Conservation (phyloP, 1,140 invertebrate genomes). For the Drosophila asahinai region DNA sequence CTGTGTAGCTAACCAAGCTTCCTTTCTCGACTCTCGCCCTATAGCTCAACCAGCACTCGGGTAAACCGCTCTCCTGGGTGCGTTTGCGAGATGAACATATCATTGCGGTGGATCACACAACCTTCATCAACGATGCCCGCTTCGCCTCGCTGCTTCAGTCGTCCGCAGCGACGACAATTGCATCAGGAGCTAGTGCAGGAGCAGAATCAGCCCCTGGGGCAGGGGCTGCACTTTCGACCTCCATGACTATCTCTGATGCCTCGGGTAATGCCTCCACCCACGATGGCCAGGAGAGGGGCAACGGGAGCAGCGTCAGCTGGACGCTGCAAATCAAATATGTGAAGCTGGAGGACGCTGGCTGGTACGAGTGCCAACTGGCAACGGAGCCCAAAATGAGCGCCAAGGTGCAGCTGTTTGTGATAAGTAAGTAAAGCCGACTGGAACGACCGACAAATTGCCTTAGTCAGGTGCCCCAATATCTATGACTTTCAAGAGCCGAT, state of each 20-base stretch:
- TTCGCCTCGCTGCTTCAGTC: conserved; percentile 92
- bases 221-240: neutral
- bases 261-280: conserved; percentile 10
- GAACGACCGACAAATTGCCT: conserved; percentile 28
- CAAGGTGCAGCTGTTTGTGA: conserved; percentile 88
- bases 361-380: conserved; percentile 91
- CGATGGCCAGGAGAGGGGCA: conserved; percentile 79
- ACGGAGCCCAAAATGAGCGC: conserved; percentile 90
- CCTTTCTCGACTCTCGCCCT: conserved; percentile 1
- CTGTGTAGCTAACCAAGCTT: conserved; percentile 2
- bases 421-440: conserved; percentile 86
- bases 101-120: conserved; percentile 92
- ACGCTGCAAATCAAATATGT: conserved; percentile 91
- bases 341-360: conserved; percentile 88
- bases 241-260: neutral
- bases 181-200: neutral
- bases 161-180: conserved; percentile 15
- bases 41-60: conserved; percentile 85
- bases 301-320: conserved; percentile 92
- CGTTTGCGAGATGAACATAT: conserved; percentile 94
- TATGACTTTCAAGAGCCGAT: neutral
- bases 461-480: conserved; percentile 4
- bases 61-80: conserved; percentile 96
- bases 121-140: conserved; percentile 95
- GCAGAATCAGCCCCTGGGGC: neutral